phyloP scores from a whole-genome alignment of 1,140 invertebrate species.

The Diabrotica virgifera region DNA sequence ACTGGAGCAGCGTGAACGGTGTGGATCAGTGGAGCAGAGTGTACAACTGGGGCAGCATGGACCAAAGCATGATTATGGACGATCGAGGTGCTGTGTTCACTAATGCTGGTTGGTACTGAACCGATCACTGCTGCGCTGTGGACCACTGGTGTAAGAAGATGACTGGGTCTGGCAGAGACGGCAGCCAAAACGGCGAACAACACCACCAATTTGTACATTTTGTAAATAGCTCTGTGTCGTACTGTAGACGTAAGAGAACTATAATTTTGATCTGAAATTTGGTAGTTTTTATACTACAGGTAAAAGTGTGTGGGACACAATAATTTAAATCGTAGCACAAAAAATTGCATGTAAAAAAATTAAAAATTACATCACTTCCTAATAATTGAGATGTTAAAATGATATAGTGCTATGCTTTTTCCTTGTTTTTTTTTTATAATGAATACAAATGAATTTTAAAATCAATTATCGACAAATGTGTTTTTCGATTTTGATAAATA shows the following conservation, averaged over 20 bases:
- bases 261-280: neutral
- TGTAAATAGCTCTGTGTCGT: slow-evolving; percentile 52
- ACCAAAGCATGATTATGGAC: slow-evolving; percentile 48
- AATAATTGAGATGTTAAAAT: too few relatives aligned
- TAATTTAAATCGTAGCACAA: too few relatives aligned
- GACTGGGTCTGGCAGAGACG: slow-evolving; percentile 54
- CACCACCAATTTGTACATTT: slow-evolving; percentile 59
- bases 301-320: too few relatives aligned
- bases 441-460: too few relatives aligned
- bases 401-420: too few relatives aligned
- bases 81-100: slow-evolving; percentile 56
- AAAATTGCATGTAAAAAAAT: too few relatives aligned
- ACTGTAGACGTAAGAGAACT: neutral
- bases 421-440: too few relatives aligned
- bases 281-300: too few relatives aligned
- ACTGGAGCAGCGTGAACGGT: slow-evolving; percentile 16
- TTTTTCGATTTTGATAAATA: too few relatives aligned
- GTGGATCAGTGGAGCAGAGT: slow-evolving; percentile 33
- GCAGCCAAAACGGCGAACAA: slow-evolving; percentile 59
- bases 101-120: slow-evolving; percentile 44
- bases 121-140: slow-evolving; percentile 31
- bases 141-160: slow-evolving; percentile 37
- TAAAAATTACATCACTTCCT: too few relatives aligned
- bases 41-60: slow-evolving; percentile 39
- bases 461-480: too few relatives aligned